Percentiles rank a stretch among this genome's conserved stretches.
These are phyloP conservation scores for Pachyramphus minor DNA, from an alignment of 2,113 vertebrate species.

Conservation along the genomic window DNA sequence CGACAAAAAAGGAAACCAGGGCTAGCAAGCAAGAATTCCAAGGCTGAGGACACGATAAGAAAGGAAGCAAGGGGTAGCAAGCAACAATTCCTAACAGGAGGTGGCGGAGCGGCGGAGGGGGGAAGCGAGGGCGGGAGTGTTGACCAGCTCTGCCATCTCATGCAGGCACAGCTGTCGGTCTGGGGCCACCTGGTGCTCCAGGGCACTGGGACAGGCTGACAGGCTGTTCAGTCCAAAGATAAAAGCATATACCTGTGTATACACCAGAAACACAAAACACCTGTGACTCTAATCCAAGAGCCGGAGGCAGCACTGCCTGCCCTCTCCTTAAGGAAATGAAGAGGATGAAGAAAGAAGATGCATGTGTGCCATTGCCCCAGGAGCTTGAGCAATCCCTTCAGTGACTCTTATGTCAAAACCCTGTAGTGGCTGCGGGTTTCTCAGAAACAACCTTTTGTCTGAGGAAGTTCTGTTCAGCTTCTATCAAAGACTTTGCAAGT, in stretches of 20 bases:
- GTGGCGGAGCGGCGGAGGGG: rapidly evolving
- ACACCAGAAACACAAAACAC: neutral
- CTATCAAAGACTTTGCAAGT: rapidly evolving
- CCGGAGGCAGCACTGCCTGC: neutral
- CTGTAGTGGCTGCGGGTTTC: rapidly evolving
- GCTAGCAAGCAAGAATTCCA: rapidly evolving
- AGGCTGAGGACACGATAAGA: too few relatives aligned
- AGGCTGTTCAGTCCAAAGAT: rapidly evolving
- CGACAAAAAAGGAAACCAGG: neutral
- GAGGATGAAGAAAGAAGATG: neutral
- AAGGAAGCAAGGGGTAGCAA: neutral
- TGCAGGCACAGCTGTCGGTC: rapidly evolving
- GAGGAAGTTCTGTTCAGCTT: neutral
- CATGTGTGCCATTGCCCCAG: neutral
- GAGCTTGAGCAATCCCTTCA: neutral
- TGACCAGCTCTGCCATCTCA: neutral
- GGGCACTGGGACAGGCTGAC: rapidly evolving
- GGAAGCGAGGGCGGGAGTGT: rapidly evolving
- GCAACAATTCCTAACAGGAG: rapidly evolving
- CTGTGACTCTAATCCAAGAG: neutral
- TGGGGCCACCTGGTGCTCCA: rapidly evolving
- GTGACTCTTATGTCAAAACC: neutral
- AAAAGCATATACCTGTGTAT: rapidly evolving
- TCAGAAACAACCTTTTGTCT: neutral
- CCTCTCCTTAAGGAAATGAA: rapidly evolving